Percentiles rank a stretch among this genome's conserved stretches.
Evolutionary conservation across 2,113 vertebrate species (phyloP).

Genomic region (Pseudorectes ferrugineus): DNA sequence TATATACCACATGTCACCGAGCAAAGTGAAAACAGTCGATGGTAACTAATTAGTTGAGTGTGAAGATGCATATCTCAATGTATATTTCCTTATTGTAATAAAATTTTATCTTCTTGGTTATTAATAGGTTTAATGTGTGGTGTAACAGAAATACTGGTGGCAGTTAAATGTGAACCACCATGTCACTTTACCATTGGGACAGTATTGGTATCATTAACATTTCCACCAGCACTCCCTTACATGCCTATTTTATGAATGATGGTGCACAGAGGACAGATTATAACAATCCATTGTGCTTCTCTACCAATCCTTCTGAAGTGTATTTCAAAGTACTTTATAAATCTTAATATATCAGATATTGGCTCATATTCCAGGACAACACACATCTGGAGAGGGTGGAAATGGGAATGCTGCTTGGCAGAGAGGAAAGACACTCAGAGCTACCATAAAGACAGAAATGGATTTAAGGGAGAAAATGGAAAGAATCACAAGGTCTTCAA

Average conservation of each 20-base stretch:
- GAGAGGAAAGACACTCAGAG: background rate
- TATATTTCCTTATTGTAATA: conserved; percentile 40
- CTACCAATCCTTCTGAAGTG: background rate
- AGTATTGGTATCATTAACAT: background rate
- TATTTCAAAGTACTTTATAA: background rate
- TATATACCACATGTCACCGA: conserved; percentile 72
- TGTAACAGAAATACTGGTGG: background rate
- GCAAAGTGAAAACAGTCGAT: conserved; percentile 67
- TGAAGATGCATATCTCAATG: conserved; percentile 60
- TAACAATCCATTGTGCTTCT: background rate
- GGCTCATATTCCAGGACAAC: background rate
- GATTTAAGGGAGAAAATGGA: background rate
- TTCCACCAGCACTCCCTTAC: background rate
- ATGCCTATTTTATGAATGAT: background rate
- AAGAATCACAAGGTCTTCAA: background rate
- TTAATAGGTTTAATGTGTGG: conserved; percentile 23
- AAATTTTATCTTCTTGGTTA: conserved; percentile 28
- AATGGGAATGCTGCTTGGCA: background rate
- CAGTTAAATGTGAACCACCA: conserved; percentile 18
- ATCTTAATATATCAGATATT: background rate
- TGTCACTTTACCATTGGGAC: background rate
- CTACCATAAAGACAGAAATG: background rate
- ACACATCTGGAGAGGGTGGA: background rate
- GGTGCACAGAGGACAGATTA: background rate
- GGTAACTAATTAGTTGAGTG: conserved; percentile 70